A percentile compares a stretch with the other conserved stretches of the same genome.
phyloP scores from a whole-genome alignment of 2,797 vertebrate species.

The Tragelaphus eurycerus region DNA sequence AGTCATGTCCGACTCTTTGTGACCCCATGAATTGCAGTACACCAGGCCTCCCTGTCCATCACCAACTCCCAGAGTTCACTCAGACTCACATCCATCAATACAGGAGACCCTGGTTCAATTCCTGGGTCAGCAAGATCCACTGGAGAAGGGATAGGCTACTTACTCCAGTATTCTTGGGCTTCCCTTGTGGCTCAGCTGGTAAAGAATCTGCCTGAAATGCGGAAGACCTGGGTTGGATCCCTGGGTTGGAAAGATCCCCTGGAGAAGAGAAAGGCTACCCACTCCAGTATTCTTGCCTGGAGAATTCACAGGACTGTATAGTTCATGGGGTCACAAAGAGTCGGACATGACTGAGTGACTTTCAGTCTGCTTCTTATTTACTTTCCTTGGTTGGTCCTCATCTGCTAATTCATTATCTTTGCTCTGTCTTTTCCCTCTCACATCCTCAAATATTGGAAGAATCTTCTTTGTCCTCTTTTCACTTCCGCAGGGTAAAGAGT shows the following conservation, averaged over 20 bases:
- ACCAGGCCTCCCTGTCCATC: too few species aligned
- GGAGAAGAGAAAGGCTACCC: neutral
- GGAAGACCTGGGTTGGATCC: rapidly evolving
- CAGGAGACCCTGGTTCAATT: neutral
- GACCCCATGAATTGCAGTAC: too few species aligned
- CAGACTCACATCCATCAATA: neutral
- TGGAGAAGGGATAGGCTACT: neutral
- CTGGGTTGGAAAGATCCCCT: neutral
- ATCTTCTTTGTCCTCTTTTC: neutral
- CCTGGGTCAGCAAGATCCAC: rapidly evolving
- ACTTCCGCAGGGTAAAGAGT: neutral
- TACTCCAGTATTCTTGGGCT: neutral
- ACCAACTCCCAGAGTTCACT: too few species aligned
- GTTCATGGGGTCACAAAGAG: neutral
- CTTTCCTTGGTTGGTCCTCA: neutral
- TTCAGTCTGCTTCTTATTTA: neutral
- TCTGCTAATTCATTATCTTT: neutral
- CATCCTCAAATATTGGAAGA: neutral
- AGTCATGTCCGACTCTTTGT: too few species aligned
- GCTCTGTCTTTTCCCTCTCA: neutral
- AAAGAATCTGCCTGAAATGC: neutral
- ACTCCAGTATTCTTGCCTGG: neutral
- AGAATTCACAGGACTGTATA: neutral
- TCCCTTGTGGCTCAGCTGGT: neutral
- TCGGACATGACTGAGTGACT: neutral